Percentiles rank a stretch among this genome's conserved stretches.
Evolutionary conservation across 2,113 vertebrate species (phyloP).

Genomic region (Rhombomys opimus): DNA sequence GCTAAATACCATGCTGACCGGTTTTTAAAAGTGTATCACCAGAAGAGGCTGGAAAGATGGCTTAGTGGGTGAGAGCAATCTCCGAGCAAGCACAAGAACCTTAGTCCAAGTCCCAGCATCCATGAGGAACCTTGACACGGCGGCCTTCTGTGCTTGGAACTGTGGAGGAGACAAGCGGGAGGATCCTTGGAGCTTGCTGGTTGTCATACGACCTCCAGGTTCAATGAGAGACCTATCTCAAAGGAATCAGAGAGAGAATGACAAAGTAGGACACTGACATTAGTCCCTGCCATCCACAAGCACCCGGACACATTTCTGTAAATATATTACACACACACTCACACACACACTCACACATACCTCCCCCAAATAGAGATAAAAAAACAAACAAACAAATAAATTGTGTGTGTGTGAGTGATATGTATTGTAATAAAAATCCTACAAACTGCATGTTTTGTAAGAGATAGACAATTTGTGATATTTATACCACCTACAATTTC

Average conservation of each 20-base stretch:
- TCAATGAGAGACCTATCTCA: not conserved
- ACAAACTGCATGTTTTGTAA: not conserved
- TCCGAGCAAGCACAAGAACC: not conserved
- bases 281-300: not conserved
- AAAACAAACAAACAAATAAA: not conserved
- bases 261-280: not conserved
- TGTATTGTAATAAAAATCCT: slow-evolving; percentile 9
- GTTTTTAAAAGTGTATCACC: not conserved
- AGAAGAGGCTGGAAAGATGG: not conserved
- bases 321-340: not conserved
- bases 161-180: no score
- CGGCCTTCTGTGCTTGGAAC: not conserved
- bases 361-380: not conserved
- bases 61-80: not conserved
- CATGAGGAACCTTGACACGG: not conserved
- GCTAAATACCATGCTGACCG: not conserved
- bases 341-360: not conserved
- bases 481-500: not conserved
- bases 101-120: not conserved
- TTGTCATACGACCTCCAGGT: not conserved
- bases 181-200: not conserved
- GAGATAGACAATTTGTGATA: not conserved
- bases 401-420: not conserved
- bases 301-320: not conserved
- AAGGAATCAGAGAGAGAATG: not conserved